phyloP scores from a whole-genome alignment of 2,888 invertebrate genomes.

The Sipunculus nudus region DNA sequence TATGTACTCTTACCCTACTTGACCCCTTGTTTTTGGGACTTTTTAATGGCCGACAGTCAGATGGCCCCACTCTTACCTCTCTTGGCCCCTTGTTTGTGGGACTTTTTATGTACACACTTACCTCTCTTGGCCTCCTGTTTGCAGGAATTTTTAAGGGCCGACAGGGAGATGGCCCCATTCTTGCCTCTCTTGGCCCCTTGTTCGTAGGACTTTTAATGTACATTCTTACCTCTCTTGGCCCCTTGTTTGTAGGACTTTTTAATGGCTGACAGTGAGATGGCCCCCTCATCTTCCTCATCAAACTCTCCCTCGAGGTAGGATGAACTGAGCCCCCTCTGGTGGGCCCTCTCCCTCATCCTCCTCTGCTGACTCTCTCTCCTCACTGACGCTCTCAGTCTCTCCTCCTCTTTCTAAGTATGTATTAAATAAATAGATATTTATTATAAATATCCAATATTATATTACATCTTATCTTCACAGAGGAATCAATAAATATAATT shows the following conservation, averaged over 20 bases:
- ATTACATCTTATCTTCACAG: too few relatives aligned
- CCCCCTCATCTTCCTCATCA: conserved; percentile 81
- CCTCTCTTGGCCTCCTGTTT: too few relatives aligned
- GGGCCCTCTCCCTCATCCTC: conserved; percentile 69
- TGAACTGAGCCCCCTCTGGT: conserved; percentile 68
- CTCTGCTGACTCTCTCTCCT: conserved; percentile 76
- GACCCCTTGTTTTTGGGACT: too few relatives aligned
- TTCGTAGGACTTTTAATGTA: not conserved
- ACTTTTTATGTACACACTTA: too few relatives aligned
- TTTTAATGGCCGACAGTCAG: too few relatives aligned
- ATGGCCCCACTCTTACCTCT: too few relatives aligned
- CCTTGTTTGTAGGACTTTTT: conserved; percentile 86
- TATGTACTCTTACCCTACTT: too few relatives aligned
- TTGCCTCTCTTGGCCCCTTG: not conserved
- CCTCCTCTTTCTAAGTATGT: conserved; percentile 86
- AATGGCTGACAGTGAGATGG: conserved; percentile 91
- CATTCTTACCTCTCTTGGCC: not conserved
- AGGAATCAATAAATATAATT: too few relatives aligned
- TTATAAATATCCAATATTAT: too few relatives aligned
- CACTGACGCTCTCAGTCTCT: conserved; percentile 88
- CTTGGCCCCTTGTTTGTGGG: too few relatives aligned
- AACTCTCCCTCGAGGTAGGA: conserved; percentile 71
- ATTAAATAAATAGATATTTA: not conserved
- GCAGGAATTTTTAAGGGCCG: too few relatives aligned
- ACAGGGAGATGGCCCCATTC: not conserved